Evolutionary conservation across 2,888 invertebrate genomes (phyloP).

Genomic region (Pedicia rivosa): DNA sequence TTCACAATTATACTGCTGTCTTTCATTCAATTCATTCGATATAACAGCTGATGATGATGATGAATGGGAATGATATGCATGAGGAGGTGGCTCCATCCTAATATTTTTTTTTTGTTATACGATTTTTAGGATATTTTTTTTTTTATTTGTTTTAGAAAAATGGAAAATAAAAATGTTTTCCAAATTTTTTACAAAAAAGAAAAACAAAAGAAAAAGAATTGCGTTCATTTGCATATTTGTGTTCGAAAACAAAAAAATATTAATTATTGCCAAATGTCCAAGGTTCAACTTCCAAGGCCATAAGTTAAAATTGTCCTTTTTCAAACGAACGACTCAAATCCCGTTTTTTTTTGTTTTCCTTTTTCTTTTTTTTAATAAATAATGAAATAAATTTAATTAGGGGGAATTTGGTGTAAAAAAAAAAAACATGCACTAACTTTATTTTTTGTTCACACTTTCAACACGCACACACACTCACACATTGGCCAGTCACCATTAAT

Average conservation of each 20-base stretch:
- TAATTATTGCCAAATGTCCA: neutral
- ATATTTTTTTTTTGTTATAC: neutral
- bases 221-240: neutral
- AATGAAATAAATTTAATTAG: no score
- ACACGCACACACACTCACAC: slow-evolving; percentile 13
- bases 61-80: slow-evolving; percentile 6
- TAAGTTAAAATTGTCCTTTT: no score
- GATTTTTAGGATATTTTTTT: neutral
- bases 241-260: no score
- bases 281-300: no score
- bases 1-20: slow-evolving; percentile 13
- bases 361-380: no score
- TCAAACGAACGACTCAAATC: no score
- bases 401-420: no score
- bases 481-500: slow-evolving; percentile 13
- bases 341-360: neutral
- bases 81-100: neutral
- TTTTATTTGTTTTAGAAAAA: neutral
- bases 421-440: neutral
- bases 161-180: neutral
- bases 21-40: slow-evolving; percentile 10
- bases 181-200: neutral
- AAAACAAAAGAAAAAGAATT: neutral
- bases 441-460: neutral
- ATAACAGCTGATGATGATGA: slow-evolving; percentile 9